These are phyloP conservation scores for Eremobia ochroleuca DNA, from an alignment of 2,888 invertebrate genomes.

Conservation along the genomic window DNA sequence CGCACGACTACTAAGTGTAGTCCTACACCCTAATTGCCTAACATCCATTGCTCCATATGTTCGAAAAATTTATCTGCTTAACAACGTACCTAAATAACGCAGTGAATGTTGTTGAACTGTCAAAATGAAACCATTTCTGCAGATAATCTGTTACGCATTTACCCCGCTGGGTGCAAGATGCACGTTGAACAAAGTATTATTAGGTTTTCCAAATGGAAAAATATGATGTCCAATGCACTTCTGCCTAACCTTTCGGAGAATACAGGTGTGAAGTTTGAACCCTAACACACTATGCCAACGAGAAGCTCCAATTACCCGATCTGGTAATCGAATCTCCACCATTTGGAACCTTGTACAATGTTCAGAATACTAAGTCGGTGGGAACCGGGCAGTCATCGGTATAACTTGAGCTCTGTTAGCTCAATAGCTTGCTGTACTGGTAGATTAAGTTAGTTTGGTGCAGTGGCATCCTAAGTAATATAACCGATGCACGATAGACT, in stretches of 20 bases:
- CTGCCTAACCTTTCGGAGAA: not conserved
- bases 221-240: not conserved
- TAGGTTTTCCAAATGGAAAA: not conserved
- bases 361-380: constrained; percentile 9
- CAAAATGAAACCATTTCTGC: not conserved
- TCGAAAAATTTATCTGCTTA: not conserved
- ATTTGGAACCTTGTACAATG: constrained; percentile 26
- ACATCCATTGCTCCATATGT: not conserved
- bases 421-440: not conserved
- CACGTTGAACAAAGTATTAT: not conserved
- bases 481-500: not conserved
- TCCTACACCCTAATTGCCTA: not conserved
- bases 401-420: not conserved
- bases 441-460: constrained; percentile 3
- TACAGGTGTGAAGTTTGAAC: not conserved
- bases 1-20: too few species aligned
- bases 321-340: constrained; percentile 27
- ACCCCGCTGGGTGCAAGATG: not conserved
- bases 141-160: not conserved
- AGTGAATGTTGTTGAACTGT: not conserved
- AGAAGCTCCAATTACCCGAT: constrained; percentile 18
- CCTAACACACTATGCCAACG: constrained; percentile 6
- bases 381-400: not conserved
- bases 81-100: not conserved
- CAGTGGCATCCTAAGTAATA: constrained; percentile 15